These are phyloP conservation scores for Daboia siamensis DNA, from an alignment of 2,113 vertebrate genomes.

Conservation along the genomic window DNA sequence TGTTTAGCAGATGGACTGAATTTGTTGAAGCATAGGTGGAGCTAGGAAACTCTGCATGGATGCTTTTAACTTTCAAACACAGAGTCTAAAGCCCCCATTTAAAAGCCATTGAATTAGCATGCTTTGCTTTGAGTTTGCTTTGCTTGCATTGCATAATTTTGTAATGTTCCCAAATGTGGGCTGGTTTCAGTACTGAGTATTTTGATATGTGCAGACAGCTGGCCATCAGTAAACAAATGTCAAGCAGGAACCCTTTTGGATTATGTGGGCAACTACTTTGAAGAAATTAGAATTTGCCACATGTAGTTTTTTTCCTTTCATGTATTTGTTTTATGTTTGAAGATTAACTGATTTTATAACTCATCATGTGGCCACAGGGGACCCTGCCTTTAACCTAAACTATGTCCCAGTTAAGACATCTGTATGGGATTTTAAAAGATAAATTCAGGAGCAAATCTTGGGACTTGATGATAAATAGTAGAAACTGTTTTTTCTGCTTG, in stretches of 20 bases:
- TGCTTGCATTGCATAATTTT: background rate
- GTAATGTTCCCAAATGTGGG: background rate
- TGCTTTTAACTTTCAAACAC: background rate
- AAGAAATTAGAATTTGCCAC: background rate
- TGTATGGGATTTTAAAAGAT: background rate
- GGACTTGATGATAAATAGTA: background rate
- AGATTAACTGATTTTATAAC: background rate
- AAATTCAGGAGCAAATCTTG: fast-evolving
- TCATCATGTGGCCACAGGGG: background rate
- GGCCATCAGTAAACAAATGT: background rate
- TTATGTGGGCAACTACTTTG: background rate
- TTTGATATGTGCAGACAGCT: background rate
- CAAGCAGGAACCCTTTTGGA: background rate
- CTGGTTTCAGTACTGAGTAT: background rate
- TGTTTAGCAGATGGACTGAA: conserved; percentile 21
- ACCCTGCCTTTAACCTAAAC: no score
- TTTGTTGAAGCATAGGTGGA: background rate
- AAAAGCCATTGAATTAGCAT: background rate
- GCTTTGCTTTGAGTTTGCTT: background rate
- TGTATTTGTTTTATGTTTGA: background rate
- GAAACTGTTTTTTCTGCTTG: conserved; percentile 30
- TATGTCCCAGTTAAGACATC: background rate
- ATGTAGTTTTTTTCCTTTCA: background rate
- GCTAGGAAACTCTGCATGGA: background rate
- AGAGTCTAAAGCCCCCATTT: background rate